Base-by-base conservation (phyloP, 2,888 invertebrate genomes). In the Andrena haemorrhoa region DNA sequence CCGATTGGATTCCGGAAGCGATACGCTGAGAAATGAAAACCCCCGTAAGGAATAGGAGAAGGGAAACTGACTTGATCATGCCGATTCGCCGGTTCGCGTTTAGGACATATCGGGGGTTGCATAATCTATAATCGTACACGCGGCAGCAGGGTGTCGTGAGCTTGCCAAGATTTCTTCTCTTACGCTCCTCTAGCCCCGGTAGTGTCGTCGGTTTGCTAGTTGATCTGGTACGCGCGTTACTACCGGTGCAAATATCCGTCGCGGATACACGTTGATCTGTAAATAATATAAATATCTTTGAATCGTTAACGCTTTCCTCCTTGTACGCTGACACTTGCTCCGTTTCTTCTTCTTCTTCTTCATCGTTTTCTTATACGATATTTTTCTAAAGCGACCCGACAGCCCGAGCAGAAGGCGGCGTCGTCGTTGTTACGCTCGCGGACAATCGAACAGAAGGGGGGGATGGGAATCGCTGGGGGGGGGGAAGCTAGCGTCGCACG, bases 151-250 rank as follows among this genome's bases (percentile, higher is more conserved):
- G 80, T 88, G 82, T 85, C 83, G 78, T 69, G 86, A 83, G 84
- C 85, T 89, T 88, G 88, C 88, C 87, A 83, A 83, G 87, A 86
- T 89, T 26, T 79, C 82, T 41, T 80, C 60, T 79, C 35, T 29
- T 75, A 68, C 74, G 53, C 49, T 41, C 2, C 58, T 35, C 61
- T 56, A 31, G 23, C 10, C 20, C 56, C 29, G 72, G 10, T 41
- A 63, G 80, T 49, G 53, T 49, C 58, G 31, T 20, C 64, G 53
- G 63, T 41, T 41, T 16, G 16, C 49, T 35, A 60, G 56, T 68
- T 51, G 71, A 60, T 71, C 63, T 49, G 26, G 8, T 66, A 26
- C 23, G 20, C 51, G 61, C 41, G 41, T 41, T 41, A 16, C 41
- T 41, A 51, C 60, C 58, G 60, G 56, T 75, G 35, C 66, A 49